Percentiles rank a stretch among this genome's conserved stretches.
Conservation (phyloP, 1,140 invertebrate genomes). For the Ectropis grisescens region DNA sequence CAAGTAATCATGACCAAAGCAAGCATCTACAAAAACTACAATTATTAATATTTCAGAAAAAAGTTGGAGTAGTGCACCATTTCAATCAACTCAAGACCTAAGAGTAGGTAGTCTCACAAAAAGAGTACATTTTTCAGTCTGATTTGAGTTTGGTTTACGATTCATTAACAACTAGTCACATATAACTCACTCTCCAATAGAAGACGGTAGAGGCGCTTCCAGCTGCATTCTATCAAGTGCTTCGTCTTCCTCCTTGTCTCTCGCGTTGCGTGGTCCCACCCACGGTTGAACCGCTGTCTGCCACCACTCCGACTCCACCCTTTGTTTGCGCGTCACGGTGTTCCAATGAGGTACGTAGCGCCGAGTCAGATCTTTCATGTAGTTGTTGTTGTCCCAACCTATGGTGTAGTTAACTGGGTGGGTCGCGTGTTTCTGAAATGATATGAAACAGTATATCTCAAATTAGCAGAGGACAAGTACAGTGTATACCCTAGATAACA, state of each 20-base stretch:
- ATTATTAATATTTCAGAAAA: no score
- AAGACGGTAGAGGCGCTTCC: conserved; percentile 84
- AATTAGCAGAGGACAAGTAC: no score
- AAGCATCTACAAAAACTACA: no score
- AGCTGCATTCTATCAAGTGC: conserved; percentile 79
- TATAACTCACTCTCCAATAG: conserved; percentile 79
- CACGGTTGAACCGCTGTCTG: conserved; percentile 77
- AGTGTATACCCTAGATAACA: no score
- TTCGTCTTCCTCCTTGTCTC: conserved; percentile 86
- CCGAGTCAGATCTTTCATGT: conserved; percentile 90
- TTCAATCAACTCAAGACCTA: no score
- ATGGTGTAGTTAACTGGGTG: conserved; percentile 87
- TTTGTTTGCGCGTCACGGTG: conserved; percentile 82
- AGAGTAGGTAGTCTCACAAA: no score
- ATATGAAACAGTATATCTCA: no score
- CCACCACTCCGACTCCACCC: conserved; percentile 86
- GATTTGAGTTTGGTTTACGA: no score
- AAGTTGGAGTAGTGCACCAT: no score
- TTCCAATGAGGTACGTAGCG: conserved; percentile 90
- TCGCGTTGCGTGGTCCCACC: conserved; percentile 64
- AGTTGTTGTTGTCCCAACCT: conserved; percentile 83
- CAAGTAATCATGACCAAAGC: no score
- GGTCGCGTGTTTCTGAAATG: conserved; percentile 75
- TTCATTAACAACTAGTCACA: no score
- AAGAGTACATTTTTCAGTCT: no score